Evolutionary conservation across 2,888 invertebrate genomes (phyloP).

Genomic region (Ormyrus nitidulus): DNA sequence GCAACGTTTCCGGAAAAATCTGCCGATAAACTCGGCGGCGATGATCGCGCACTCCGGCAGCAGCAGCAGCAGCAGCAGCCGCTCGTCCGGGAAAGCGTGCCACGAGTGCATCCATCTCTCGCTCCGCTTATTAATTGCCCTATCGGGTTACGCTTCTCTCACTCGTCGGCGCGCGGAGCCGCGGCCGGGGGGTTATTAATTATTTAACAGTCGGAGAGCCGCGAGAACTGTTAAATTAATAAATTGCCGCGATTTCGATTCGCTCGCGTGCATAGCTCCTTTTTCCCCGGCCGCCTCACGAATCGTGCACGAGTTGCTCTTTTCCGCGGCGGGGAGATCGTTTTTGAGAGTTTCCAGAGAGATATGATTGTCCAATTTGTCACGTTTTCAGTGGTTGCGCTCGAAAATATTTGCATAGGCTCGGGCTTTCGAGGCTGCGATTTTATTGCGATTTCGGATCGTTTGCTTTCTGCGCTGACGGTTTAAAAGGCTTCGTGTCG

Average conservation of each 20-base stretch:
- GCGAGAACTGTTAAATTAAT: constrained; percentile 45
- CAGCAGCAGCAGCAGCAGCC: neutral
- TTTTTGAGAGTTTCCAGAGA: no score
- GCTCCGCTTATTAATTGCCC: constrained; percentile 48
- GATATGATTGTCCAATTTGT: constrained; percentile 19
- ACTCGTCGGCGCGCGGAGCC: neutral
- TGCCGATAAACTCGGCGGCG: no score
- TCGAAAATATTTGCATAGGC: no score
- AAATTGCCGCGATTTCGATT: constrained; percentile 30
- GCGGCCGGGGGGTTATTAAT: constrained; percentile 30
- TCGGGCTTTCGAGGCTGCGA: no score
- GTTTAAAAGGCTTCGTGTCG: no score
- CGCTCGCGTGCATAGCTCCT: neutral
- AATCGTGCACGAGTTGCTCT: neutral
- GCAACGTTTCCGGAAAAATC: neutral
- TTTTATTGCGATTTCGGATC: no score
- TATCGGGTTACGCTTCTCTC: constrained; percentile 50
- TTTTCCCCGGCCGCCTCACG: neutral
- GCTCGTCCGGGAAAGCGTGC: constrained; percentile 49
- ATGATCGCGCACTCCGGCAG: no score
- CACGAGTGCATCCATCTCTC: constrained; percentile 46
- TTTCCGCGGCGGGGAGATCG: no score
- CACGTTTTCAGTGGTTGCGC: neutral
- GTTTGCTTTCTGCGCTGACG: no score
- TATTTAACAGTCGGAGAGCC: constrained; percentile 27